Base-by-base conservation (phyloP, 2,888 invertebrate species). In the Julus scandinavius region DNA sequence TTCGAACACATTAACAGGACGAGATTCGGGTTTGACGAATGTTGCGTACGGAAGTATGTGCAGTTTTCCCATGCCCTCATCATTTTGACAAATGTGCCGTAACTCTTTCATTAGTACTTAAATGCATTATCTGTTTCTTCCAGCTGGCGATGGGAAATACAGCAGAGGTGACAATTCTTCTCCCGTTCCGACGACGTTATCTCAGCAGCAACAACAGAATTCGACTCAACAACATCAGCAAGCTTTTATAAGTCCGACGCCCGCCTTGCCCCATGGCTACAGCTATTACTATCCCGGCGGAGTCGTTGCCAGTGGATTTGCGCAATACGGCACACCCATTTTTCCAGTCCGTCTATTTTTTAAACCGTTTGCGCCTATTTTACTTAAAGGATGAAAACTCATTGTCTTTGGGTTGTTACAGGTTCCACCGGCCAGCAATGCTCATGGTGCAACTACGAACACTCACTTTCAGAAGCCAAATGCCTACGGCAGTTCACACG, bases 161-260 rank as follows among this genome's bases (percentile, higher is more conserved):
- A 94, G 95, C 91, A 94, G 95, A 90, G 96, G 96, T 92, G 96
- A 95, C 93, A 96, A 96, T 92, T 95, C 96, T 91, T 96, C 96
- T 90, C 96, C 96, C 86, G 96, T 96, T 90, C 95, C 96, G 88
- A 95, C 96, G 90, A 95, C 95, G 90, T 94, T 95, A 92, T 95
- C 95, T 87, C 95, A 95, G 92, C 91, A 91, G 90, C 95, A 95
- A 92, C 91, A 91, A 90, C 95, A 95, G 92, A 91, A 91, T 89
- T 92, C 92, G 88, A 91, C 91, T 87, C 91, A 91, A 20, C 91
- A 93, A 54, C 94, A 94, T 91, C 94, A 94, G 90, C 95, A 95
- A 90, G 94, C 95, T 5, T 93, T 95, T 92, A 94, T 94, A 91
- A 94, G 94, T 90, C 92, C 92, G 49, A 90, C 91, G 38, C 54